Conservation (phyloP, 1,140 invertebrate genomes). For the Caenorhabditis inopinata region DNA sequence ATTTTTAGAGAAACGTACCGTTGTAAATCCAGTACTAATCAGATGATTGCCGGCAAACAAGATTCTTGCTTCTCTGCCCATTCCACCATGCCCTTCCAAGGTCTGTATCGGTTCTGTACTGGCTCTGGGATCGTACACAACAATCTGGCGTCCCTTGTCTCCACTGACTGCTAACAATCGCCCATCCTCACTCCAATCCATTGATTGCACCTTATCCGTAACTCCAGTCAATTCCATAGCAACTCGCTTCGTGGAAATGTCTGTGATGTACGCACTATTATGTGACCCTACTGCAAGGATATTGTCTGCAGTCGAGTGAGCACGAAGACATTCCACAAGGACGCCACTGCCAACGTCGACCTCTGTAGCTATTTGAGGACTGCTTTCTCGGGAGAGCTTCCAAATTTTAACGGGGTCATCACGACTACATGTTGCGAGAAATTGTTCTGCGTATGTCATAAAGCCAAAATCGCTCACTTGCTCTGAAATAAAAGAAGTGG, state of each 20-base stretch:
- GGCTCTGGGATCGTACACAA: conserved; percentile 53
- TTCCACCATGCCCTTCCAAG: conserved; percentile 45
- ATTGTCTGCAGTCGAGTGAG: conserved; percentile 50
- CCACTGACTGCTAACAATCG: conserved; percentile 47
- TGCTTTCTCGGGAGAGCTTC: conserved; percentile 6
- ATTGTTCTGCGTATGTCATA: conserved; percentile 66
- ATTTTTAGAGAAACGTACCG: conserved; percentile 59
- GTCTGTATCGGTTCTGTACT: conserved; percentile 40
- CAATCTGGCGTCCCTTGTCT: conserved; percentile 53
- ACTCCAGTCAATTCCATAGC: conserved; percentile 46
- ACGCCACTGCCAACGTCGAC: not conserved
- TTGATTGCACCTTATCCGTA: conserved; percentile 43
- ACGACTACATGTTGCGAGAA: conserved; percentile 66
- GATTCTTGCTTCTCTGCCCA: conserved; percentile 58
- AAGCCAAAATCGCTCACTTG: conserved; percentile 68
- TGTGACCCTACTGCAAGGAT: conserved; percentile 57
- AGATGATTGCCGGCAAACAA: conserved; percentile 67
- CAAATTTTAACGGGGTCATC: conserved; percentile 58
- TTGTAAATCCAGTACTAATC: conserved; percentile 66
- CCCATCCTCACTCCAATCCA: conserved; percentile 54
- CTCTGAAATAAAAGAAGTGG: conserved; percentile 59
- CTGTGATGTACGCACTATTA: conserved; percentile 62
- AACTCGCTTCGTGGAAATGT: conserved; percentile 53
- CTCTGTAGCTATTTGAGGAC: conserved; percentile 33
- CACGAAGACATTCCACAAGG: conserved; percentile 41